Conservation (phyloP, 1,140 invertebrate genomes). For the Sycophila sp. region DNA sequence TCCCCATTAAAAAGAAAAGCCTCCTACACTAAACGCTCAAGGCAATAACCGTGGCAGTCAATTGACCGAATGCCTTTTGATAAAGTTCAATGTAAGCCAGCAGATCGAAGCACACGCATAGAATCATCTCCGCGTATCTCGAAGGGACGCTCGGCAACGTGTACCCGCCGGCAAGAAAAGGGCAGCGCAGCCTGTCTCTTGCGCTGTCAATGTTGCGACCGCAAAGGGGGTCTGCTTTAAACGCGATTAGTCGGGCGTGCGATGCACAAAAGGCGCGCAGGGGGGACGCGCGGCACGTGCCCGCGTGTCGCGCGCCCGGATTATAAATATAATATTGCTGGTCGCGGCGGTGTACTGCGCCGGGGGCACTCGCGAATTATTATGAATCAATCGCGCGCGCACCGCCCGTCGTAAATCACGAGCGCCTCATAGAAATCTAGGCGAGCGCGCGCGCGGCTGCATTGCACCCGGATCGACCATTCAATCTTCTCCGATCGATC, state of each 20-base stretch:
- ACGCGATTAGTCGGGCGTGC: conserved; percentile 56
- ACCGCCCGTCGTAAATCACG: conserved; percentile 28
- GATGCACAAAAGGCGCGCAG: conserved; percentile 8
- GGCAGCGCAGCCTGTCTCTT: too few species aligned
- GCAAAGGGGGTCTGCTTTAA: too few species aligned
- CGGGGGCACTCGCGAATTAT: conserved; percentile 22
- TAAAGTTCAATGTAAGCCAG: too few species aligned
- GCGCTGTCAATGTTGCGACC: too few species aligned
- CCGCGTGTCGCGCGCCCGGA: conserved; percentile 60
- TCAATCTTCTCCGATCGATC: conserved; percentile 3
- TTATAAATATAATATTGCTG: conserved; percentile 65
- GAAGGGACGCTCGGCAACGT: too few species aligned
- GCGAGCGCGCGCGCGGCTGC: background rate
- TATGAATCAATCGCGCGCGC: conserved; percentile 24
- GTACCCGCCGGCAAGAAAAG: too few species aligned
- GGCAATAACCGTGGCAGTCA: too few species aligned
- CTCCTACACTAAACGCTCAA: too few species aligned
- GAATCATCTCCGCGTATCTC: conserved; percentile 15
- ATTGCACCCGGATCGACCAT: background rate
- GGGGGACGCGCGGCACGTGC: conserved; percentile 55
- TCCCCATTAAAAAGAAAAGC: too few species aligned
- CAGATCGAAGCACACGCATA: too few species aligned
- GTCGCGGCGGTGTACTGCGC: background rate
- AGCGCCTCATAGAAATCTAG: conserved; percentile 20
- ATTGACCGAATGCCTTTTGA: too few species aligned